Evolutionary conservation across 2,888 invertebrate species (phyloP), one percentile per base, ranked within the genome.

Genomic region (Torymus aiolomorphi): DNA sequence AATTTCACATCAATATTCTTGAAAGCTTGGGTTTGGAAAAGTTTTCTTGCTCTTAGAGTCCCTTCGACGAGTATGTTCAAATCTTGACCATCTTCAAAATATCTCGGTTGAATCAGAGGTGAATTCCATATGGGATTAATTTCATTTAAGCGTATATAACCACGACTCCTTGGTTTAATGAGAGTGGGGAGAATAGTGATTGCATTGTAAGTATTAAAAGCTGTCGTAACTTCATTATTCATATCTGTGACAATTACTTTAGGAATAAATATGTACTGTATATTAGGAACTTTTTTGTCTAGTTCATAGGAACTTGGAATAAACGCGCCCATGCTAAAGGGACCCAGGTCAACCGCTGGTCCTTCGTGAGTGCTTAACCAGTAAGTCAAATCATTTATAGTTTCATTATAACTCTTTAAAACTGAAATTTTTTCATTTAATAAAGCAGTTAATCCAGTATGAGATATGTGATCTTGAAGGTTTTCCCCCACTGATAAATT

Each of bases 171-270:
- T 31, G 31, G 31, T 5, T 31, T 31, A 31, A 31, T 3, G 1
- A 31, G 3, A 31, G 5, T 31, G 31, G 31, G 2, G 5, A 5
- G n/a, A 16, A n/a, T 3, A 57, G n/a, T 11, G 31, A 51, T 16
- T 0, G n/a, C 14, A 5, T 65, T 51, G 51, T 16, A 16, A 65
- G 16, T 51, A n/a, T n/a, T 5, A 54, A 31, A 54, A 31, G 31
- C 31, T 31, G 54, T 14, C 76, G 94, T 91, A 0, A 93, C 91
- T 82, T 92, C 91, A 16, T 94, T 84, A 93, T 84, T 93, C 91
- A 81, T 94, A 94, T 84, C 94, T 94, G 0, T 94, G 86, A 56
- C 94, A 84, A 1, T 94, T 94, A 70, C 91, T 90, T 42, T 91
- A 88, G 76, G 90, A 3, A 51, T 13, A 31, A 63, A 62, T 2